phyloP scores from a whole-genome alignment of 2,113 vertebrate genomes.

The Thalassarche chlororhynchos region DNA sequence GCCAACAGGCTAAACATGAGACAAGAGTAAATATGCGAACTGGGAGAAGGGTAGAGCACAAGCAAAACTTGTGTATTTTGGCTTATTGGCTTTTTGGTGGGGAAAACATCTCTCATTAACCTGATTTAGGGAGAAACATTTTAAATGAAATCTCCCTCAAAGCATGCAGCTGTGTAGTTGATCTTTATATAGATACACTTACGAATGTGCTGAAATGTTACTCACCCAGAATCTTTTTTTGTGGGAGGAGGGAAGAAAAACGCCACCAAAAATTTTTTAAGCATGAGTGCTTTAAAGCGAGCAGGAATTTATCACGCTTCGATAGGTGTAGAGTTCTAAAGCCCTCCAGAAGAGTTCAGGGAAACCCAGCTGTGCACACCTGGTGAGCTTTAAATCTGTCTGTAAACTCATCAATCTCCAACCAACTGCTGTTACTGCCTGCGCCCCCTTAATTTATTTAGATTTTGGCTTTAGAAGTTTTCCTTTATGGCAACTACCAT shows the following conservation, averaged over 20 bases:
- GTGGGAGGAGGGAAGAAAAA: background rate
- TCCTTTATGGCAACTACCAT: background rate
- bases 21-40: background rate
- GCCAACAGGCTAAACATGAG: background rate
- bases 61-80: background rate
- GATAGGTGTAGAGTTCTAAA: conserved; percentile 43
- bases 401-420: conserved; percentile 36
- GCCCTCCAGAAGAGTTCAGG: background rate
- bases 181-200: background rate
- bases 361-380: conserved; percentile 48
- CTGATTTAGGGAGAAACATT: background rate
- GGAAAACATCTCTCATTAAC: background rate
- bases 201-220: background rate
- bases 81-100: background rate
- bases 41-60: background rate
- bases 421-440: background rate
- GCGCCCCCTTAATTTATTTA: background rate
- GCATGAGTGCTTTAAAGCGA: background rate
- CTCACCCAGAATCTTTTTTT: background rate
- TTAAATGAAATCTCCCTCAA: background rate
- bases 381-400: conserved; percentile 58
- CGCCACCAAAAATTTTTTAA: background rate
- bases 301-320: conserved; percentile 17
- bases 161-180: background rate
- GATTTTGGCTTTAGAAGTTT: conserved; percentile 5